Conservation (phyloP, 2,888 invertebrate species). For the Agriopis marginaria region DNA sequence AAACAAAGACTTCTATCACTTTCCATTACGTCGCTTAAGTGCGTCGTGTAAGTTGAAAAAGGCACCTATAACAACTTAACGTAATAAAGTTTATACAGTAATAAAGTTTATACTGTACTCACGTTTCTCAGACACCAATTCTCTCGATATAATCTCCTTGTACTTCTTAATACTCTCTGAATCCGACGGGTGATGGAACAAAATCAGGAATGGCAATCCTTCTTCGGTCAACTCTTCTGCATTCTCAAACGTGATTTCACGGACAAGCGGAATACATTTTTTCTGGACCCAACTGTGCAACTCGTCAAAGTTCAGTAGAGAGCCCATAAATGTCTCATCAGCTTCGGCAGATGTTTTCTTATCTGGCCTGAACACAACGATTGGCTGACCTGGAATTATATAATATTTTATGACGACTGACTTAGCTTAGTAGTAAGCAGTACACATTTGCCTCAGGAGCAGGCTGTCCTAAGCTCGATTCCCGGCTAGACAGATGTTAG, state of each 20-base stretch:
- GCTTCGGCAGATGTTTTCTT: conserved; percentile 92
- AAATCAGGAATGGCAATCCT: conserved; percentile 98
- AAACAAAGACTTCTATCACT: too few species aligned
- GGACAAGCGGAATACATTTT: conserved; percentile 97
- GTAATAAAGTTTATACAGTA: not conserved
- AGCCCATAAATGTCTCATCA: conserved; percentile 94
- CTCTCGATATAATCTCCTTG: conserved; percentile 91
- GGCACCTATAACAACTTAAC: too few species aligned
- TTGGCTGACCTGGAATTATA: conserved; percentile 88
- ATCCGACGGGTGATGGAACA: conserved; percentile 96
- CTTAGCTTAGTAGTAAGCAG: too few species aligned
- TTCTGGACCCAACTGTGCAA: conserved; percentile 96
- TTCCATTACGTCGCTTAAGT: too few species aligned
- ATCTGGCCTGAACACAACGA: conserved; percentile 94
- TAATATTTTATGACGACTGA: too few species aligned
- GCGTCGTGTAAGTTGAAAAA: too few species aligned
- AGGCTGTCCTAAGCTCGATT: too few species aligned
- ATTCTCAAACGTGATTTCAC: conserved; percentile 99
- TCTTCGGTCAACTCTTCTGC: conserved; percentile 99
- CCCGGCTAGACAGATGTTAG: too few species aligned
- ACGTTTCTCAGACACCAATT: conserved; percentile 96
- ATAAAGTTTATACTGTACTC: conserved; percentile 68
- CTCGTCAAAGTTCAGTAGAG: conserved; percentile 91
- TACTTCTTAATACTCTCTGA: conserved; percentile 93
- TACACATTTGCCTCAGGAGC: too few species aligned